Conservation (phyloP, 2,888 invertebrate species). For the Nemotelus pantherinus region DNA sequence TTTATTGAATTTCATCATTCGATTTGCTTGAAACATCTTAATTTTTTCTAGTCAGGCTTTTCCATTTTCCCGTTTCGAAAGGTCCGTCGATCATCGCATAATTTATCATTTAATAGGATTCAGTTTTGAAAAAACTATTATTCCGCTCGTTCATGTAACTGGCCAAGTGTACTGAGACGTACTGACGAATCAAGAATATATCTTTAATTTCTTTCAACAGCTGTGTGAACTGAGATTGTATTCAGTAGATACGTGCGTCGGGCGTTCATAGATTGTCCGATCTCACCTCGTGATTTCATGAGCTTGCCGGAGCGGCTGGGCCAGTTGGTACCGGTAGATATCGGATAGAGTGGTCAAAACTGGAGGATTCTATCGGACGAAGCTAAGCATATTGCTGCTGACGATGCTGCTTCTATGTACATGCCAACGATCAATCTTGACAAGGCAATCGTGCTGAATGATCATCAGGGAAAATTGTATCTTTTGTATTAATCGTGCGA, state of each 20-base stretch:
- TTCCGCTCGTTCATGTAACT: neutral
- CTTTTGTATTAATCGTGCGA: constrained; percentile 39
- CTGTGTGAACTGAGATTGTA: constrained; percentile 26
- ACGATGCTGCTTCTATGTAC: neutral
- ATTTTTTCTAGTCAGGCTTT: constrained; percentile 11
- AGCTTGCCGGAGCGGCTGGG: neutral
- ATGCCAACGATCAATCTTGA: constrained; percentile 33
- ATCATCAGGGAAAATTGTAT: constrained; percentile 26
- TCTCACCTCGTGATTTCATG: constrained; percentile 20
- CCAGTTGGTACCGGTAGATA: neutral
- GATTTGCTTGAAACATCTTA: constrained; percentile 32
- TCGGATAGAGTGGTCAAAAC: constrained; percentile 31
- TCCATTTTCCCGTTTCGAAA: neutral
- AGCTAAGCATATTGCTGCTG: constrained; percentile 2
- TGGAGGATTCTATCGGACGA: constrained; percentile 14
- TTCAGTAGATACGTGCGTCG: constrained; percentile 14
- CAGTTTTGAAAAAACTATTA: constrained; percentile 12
- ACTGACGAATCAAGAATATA: neutral
- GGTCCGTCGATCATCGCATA: constrained; percentile 35
- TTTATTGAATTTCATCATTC: constrained; percentile 42
- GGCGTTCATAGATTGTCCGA: constrained; percentile 4
- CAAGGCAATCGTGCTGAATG: constrained; percentile 38
- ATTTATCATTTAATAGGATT: constrained; percentile 44
- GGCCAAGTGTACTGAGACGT: neutral
- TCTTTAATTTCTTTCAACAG: constrained; percentile 31